These are phyloP conservation scores for Rhagonycha fulva DNA, from an alignment of 2,888 invertebrate genomes.

Conservation along the genomic window DNA sequence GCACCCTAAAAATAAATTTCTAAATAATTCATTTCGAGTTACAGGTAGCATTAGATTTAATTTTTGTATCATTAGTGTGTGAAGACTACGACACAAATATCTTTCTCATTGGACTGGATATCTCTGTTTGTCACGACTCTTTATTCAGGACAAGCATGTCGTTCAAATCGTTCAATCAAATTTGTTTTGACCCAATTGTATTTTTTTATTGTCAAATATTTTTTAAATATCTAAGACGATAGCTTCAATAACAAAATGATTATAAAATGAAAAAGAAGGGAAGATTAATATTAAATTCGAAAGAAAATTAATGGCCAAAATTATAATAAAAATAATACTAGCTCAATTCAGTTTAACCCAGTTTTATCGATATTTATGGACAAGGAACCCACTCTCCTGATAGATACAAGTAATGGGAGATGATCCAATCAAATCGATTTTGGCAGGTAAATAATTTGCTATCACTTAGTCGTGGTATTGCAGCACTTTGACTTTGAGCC, in stretches of 20 bases:
- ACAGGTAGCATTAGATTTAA: neutral
- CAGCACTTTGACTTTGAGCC: conserved; percentile 52
- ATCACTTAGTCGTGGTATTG: conserved; percentile 52
- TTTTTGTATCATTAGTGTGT: neutral
- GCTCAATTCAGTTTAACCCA: conserved; percentile 74
- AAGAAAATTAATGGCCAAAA: neutral
- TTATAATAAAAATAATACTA: conserved; percentile 66
- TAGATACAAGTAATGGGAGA: conserved; percentile 74
- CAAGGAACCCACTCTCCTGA: conserved; percentile 78
- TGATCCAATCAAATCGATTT: conserved; percentile 57
- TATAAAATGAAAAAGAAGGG: neutral
- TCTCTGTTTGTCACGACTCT: conserved; percentile 59
- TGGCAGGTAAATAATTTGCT: conserved; percentile 51
- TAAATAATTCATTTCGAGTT: neutral
- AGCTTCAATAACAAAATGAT: conserved; percentile 37
- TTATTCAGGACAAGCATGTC: conserved; percentile 45
- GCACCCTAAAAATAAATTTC: neutral
- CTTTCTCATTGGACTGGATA: conserved; percentile 42
- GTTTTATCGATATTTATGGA: conserved; percentile 80
- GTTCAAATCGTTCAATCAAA: neutral
- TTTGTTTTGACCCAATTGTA: neutral
- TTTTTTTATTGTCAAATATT: neutral
- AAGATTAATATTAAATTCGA: neutral
- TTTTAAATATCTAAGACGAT: conserved; percentile 27
- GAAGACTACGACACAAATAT: neutral